Base-by-base conservation (phyloP, 2,797 vertebrate genomes). In the Podargus strigoides region DNA sequence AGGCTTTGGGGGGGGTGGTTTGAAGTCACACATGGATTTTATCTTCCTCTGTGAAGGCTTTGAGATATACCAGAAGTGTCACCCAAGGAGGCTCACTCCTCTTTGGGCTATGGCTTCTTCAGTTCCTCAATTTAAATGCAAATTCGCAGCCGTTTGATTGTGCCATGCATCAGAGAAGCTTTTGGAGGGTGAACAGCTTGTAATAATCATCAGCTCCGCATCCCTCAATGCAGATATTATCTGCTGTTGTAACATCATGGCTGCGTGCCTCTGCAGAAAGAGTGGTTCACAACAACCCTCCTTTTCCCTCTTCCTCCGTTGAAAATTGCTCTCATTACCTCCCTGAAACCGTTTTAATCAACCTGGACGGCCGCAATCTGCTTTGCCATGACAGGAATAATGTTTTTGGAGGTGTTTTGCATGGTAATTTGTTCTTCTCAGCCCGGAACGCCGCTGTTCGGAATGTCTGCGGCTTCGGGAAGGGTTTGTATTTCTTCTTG, bases 61-160 rank as follows among this genome's bases (percentile, higher is more conserved):
- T 8, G 67, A 87, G 34, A 16, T 27, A 16, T 27, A 32, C 6
- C 50, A 46, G 22, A 36, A 64, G 56, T 16, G 24, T 77, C 55
- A n/a, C 32, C n/a, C 14, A 30, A 47, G 34, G 42, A 58, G 44
- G 23, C 44, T 32, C 0, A 1, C 14, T 53, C 39, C 64, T 76
- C 66, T 81, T 30, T 26, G 32, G 42, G 59, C 12, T 59, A 14
- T 8, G 27, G 72, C 8, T 70, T 70, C 77, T 23, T 14, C 6
- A 91, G 58, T 62, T 39, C 67, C 63, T 62, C 81, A 12, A 63
- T 86, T 75, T 56, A 79, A 83, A 86, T 93, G 94, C 85, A 79
- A 52, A 91, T 91, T 42, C 0, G 3, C 24, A 74, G 67, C 46
- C 27, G 1, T 69, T 82, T 70, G 72, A 74, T 91, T 32, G 27